These are phyloP conservation scores for Balaeniceps rex DNA, from an alignment of 2,113 vertebrate genomes.

Conservation along the genomic window DNA sequence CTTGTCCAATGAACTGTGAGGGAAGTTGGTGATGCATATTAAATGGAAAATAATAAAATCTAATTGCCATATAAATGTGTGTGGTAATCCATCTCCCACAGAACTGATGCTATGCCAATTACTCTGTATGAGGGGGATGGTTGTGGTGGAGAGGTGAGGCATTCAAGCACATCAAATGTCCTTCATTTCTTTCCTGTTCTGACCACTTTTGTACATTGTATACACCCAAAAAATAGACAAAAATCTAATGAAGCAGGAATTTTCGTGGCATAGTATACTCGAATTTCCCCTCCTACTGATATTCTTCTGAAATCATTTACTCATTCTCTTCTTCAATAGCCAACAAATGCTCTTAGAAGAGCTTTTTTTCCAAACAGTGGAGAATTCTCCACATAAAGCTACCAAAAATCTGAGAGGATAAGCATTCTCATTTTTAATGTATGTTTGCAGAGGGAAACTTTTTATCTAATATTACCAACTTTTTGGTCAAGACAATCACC, in stretches of 20 bases:
- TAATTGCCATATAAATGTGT: constrained; percentile 27
- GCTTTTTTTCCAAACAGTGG: neutral
- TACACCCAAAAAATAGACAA: neutral
- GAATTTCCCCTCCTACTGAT: neutral
- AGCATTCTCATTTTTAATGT: fast-evolving
- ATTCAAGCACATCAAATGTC: constrained; percentile 16
- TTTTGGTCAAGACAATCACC: neutral
- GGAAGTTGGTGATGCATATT: constrained; percentile 38
- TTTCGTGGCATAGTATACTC: neutral
- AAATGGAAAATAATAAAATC: constrained; percentile 58
- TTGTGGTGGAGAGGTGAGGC: neutral
- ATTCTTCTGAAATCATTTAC: neutral
- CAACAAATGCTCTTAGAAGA: neutral
- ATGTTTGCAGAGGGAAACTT: neutral
- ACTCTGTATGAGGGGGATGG: neutral
- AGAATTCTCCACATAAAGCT: neutral
- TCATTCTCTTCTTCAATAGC: neutral
- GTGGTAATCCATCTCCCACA: constrained; percentile 35
- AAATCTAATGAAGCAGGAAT: neutral
- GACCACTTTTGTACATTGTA: neutral
- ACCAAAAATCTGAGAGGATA: neutral
- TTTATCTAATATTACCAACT: neutral
- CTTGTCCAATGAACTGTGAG: constrained; percentile 53
- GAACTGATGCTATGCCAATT: constrained; percentile 3
- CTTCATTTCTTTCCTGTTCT: neutral